Percentiles rank a stretch among this genome's conserved stretches.
phyloP scores from a whole-genome alignment of 2,888 invertebrate genomes.

The Glomeris marginata region DNA sequence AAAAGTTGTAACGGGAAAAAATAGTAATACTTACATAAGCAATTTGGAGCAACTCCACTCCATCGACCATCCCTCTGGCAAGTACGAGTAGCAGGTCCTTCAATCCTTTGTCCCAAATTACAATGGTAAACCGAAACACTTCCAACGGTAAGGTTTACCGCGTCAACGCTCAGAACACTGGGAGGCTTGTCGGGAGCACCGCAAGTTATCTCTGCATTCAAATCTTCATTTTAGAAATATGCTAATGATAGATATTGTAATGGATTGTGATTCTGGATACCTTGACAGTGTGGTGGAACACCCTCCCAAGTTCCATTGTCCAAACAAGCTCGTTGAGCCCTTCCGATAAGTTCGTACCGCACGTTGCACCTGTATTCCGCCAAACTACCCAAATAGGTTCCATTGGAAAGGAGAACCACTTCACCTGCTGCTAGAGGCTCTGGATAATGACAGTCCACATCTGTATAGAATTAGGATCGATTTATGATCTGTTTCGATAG shows the following conservation, averaged over 20 bases:
- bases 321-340: conserved; percentile 63
- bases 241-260: not conserved
- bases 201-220: conserved; percentile 54
- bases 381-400: conserved; percentile 73
- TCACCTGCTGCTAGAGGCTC: conserved; percentile 54
- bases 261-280: conserved; percentile 31
- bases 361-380: conserved; percentile 67
- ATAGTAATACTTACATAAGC: conserved; percentile 61
- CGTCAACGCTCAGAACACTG: conserved; percentile 37
- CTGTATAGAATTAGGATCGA: conserved; percentile 12
- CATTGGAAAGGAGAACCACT: conserved; percentile 66
- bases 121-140: conserved; percentile 67
- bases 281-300: conserved; percentile 61
- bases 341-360: conserved; percentile 67
- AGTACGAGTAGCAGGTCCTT: conserved; percentile 56
- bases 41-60: conserved; percentile 61
- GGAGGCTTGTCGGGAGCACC: conserved; percentile 46
- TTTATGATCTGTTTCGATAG: too few species aligned
- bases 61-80: conserved; percentile 66
- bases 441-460: conserved; percentile 69
- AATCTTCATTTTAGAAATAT: conserved; percentile 1
- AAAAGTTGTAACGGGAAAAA: too few species aligned
- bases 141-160: conserved; percentile 53
- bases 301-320: conserved; percentile 86
- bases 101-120: conserved; percentile 60